Percentiles rank a stretch among this genome's conserved stretches.
Conservation (phyloP, 2,797 vertebrate genomes). For the Enteromius trimaculatus region DNA sequence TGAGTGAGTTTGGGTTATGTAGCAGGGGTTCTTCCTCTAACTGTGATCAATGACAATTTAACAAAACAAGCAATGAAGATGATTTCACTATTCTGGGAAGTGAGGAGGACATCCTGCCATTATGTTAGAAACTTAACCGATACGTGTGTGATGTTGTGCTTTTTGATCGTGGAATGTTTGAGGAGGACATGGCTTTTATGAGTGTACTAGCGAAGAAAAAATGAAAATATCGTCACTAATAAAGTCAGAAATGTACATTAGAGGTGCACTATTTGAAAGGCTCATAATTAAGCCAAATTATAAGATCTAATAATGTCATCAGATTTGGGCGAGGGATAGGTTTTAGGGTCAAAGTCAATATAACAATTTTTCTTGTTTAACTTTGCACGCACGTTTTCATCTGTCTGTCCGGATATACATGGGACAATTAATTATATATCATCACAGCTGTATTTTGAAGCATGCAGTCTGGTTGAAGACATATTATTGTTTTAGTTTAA, state of each 20-base stretch:
- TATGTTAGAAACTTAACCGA: background rate
- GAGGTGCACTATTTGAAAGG: background rate
- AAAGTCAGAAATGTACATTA: background rate
- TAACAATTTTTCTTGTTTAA: background rate
- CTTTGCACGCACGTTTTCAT: background rate
- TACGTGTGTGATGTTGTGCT: background rate
- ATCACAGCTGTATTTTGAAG: background rate
- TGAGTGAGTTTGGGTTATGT: background rate
- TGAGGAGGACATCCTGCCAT: slow-evolving; percentile 24
- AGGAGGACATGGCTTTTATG: background rate
- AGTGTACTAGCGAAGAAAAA: background rate
- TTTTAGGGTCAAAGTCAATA: background rate
- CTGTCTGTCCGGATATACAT: background rate
- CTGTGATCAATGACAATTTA: slow-evolving; percentile 38
- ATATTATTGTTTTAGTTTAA: background rate
- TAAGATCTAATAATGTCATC: background rate
- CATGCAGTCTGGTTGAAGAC: background rate
- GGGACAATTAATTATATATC: background rate
- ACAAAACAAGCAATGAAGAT: slow-evolving; percentile 41
- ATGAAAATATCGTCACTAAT: background rate
- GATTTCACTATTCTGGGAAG: slow-evolving; percentile 35
- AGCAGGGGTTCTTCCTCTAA: slow-evolving; percentile 31
- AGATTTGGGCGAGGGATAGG: background rate
- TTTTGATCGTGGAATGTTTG: slow-evolving; percentile 25
- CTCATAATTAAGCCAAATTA: background rate